phyloP scores from a whole-genome alignment of 64 coral and sea anemone species.

The Montipora efflorescens region DNA sequence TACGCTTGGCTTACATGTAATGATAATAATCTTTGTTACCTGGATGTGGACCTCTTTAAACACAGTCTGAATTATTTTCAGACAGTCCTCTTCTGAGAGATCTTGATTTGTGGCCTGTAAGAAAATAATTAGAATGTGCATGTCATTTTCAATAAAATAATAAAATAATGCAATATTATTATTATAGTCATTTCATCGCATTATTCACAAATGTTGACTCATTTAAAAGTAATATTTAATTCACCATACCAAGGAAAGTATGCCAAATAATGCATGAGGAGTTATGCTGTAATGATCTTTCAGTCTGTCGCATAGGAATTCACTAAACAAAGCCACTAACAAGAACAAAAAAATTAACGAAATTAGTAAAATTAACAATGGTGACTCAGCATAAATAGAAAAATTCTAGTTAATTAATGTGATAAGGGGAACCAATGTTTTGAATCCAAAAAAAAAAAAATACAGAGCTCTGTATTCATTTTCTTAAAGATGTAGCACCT shows the following conservation, averaged over 20 bases:
- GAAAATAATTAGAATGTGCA: background rate
- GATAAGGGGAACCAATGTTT: too few relatives aligned
- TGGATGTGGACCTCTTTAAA: conserved; percentile 73
- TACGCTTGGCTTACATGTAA: background rate
- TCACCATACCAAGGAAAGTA: conserved; percentile 83
- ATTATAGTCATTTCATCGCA: too few relatives aligned
- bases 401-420: too few relatives aligned
- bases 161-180: too few relatives aligned
- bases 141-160: too few relatives aligned
- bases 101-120: conserved; percentile 55
- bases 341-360: background rate
- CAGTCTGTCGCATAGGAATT: conserved; percentile 93
- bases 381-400: too few relatives aligned
- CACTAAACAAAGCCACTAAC: conserved; percentile 82
- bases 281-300: conserved; percentile 91
- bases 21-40: conserved; percentile 9
- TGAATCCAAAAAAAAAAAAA: background rate
- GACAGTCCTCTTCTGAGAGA: conserved; percentile 26
- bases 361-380: background rate
- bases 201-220: background rate
- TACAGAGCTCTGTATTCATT: too few relatives aligned
- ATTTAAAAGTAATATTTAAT: background rate
- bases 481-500: too few relatives aligned
- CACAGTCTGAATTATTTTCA: conserved; percentile 61
- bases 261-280: conserved; percentile 83